Evolutionary conservation across 2,113 vertebrate species (phyloP).

Genomic region (Dermatemys mawii): DNA sequence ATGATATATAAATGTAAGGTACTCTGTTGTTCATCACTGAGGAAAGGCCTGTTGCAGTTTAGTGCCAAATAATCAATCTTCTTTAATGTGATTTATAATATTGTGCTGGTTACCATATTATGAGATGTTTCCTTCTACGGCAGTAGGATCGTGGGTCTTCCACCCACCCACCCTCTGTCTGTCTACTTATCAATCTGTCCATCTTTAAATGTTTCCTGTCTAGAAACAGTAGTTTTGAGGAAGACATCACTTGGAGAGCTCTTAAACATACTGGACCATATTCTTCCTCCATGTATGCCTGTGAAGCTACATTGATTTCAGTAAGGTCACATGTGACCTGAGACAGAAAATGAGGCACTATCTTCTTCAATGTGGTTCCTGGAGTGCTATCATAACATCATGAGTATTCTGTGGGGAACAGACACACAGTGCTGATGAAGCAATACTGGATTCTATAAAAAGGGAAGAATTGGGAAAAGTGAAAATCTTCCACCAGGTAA

Average conservation of each 20-base stretch:
- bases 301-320: background rate
- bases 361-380: background rate
- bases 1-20: background rate
- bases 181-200: background rate
- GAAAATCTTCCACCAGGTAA: background rate
- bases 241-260: background rate
- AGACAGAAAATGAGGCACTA: background rate
- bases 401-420: constrained; percentile 6
- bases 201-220: background rate
- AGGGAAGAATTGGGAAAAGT: background rate
- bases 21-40: background rate
- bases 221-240: background rate
- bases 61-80: background rate
- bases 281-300: background rate
- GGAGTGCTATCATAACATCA: constrained; percentile 1
- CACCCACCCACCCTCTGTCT: background rate
- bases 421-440: background rate
- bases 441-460: constrained; percentile 51
- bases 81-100: background rate
- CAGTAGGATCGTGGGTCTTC: background rate
- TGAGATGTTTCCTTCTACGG: background rate
- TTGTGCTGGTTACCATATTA: background rate
- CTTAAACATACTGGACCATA: background rate
- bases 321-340: background rate
- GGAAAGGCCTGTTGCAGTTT: background rate